These are phyloP conservation scores for Oostethus manadensis DNA, from an alignment of 2,113 vertebrate species.

Conservation along the genomic window DNA sequence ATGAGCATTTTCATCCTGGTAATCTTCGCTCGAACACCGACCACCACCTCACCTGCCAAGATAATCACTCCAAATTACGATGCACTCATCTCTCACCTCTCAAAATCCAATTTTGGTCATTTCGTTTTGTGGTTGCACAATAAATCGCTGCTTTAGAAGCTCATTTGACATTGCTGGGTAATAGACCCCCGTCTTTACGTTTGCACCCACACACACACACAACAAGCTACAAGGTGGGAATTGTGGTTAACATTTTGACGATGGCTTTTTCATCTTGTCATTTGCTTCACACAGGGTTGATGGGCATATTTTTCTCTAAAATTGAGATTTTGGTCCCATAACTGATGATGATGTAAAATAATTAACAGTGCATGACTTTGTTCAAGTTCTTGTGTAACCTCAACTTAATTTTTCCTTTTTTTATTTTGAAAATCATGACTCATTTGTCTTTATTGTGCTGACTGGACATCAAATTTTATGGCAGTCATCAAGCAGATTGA, in stretches of 20 bases:
- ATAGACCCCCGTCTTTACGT: conserved; percentile 53
- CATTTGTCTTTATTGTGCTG: neutral
- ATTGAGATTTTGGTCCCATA: conserved; percentile 52
- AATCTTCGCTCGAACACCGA: conserved; percentile 22
- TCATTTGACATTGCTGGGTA: conserved; percentile 47
- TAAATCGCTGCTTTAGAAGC: conserved; percentile 31
- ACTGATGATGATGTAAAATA: conserved; percentile 1
- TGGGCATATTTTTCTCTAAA: conserved; percentile 46
- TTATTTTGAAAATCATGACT: neutral
- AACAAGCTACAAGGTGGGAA: conserved; percentile 33
- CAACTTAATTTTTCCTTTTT: neutral
- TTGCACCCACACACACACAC: conserved; percentile 23
- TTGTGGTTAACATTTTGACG: conserved; percentile 26
- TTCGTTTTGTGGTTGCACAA: conserved; percentile 35
- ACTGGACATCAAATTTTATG: neutral
- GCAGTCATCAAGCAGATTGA: neutral
- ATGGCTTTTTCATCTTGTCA: neutral
- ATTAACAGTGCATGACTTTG: conserved; percentile 13
- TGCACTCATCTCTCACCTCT: conserved; percentile 52
- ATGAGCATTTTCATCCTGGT: conserved; percentile 27
- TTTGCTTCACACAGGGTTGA: conserved; percentile 22
- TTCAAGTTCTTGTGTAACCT: conserved; percentile 6
- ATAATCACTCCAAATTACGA: conserved; percentile 62
- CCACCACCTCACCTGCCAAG: conserved; percentile 40
- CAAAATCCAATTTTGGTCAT: conserved; percentile 61